Evolutionary conservation across 2,888 invertebrate species (phyloP), one percentile per base, ranked within the genome.

Genomic region (Smittia aterrima): DNA sequence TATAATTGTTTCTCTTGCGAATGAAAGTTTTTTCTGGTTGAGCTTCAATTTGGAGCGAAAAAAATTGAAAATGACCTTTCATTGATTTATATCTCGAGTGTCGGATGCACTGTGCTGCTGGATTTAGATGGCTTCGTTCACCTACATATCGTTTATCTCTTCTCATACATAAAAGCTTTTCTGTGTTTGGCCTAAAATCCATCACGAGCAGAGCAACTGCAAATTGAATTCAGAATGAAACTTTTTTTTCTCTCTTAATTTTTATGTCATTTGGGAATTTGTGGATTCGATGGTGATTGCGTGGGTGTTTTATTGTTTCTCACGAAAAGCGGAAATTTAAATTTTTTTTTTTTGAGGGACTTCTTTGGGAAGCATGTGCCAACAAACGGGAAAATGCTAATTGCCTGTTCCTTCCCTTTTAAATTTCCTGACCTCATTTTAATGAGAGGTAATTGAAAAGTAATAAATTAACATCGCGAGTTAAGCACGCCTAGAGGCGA

Each of bases 11-110:
- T 22, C 40, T 22, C 47, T 68, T 16, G 40, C 22, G 38, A 4
- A 38, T 38, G 4, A 38, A n/a, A n/a, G n/a, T n/a, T n/a, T 32
- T 32, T 9, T 32, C 32, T 32, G 9, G 32, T 32, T 32, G 47
- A 13, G 16, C 16, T 47, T 2, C 7, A n/a, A 47, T 16, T n/a
- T n/a, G 16, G 47, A 11, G 47, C 38, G 11, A 47, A 47, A 47
- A 47, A 16, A 38, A 38, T 9, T 11, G n/a, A 11, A 47, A 47
- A 47, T 47, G 47, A 47, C 47, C 47, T 47, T 47, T 47, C 38
- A 68, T 68, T 68, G 68, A 68, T 68, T 68, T 68, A 68, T 68
- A 22, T 68, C 68, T 24, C 18, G 41, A 41, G 20, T 68, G 68
- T 68, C 68, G 40, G 68, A 68, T 68, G 68, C 68, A 68, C 20